Evolutionary conservation across 2,113 vertebrate genomes (phyloP).

Genomic region (Xiphophorus couchianus): DNA sequence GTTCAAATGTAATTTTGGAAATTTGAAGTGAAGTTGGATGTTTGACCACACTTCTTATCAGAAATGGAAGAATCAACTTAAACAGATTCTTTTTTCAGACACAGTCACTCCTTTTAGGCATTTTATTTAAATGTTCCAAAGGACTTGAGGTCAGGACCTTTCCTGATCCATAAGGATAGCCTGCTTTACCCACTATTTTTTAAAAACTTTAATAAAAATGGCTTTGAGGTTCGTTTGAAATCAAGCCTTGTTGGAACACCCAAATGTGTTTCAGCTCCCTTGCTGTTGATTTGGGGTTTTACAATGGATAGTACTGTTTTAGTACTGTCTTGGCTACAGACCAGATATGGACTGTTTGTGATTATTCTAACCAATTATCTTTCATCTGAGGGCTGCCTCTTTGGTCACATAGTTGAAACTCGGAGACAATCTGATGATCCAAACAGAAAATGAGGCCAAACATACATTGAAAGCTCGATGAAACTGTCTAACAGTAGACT

Average conservation of each 20-base stretch:
- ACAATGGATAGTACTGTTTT: background rate
- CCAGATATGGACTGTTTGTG: background rate
- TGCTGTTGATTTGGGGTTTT: background rate
- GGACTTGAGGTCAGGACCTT: background rate
- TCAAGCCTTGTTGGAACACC: no score
- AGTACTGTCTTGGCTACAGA: background rate
- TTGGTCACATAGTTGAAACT: background rate
- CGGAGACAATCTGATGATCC: background rate
- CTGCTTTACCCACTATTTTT: no score
- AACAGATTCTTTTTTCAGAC: no score
- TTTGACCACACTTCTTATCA: no score
- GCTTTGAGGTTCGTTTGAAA: no score
- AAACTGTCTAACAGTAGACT: background rate
- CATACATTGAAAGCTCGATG: background rate
- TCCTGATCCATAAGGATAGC: background rate
- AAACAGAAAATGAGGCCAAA: background rate
- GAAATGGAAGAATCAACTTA: no score
- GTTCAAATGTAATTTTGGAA: no score
- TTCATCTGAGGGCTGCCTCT: background rate
- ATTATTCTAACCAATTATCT: background rate
- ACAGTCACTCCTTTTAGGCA: no score
- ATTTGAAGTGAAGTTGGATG: no score
- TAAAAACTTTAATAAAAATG: no score
- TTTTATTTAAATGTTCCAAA: background rate
- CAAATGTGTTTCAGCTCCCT: background rate